phyloP scores from a whole-genome alignment of 2,113 vertebrate species.

The Anseranas semipalmata region DNA sequence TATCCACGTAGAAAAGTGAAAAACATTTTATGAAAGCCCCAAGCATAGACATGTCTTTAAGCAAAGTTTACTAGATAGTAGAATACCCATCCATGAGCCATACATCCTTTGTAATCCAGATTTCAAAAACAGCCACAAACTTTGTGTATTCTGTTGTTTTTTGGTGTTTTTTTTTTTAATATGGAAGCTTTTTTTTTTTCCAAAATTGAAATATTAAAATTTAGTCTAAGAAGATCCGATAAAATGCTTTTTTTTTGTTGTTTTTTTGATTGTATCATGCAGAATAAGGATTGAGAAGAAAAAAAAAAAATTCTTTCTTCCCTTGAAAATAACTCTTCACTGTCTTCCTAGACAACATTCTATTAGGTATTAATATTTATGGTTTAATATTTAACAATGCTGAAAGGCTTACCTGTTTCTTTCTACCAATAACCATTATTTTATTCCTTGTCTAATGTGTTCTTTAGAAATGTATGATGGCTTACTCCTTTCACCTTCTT shows the following conservation, averaged over 20 bases:
- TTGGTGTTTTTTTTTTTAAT: rapidly evolving
- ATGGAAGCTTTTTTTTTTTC: neutral
- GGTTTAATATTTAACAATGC: constrained; percentile 1
- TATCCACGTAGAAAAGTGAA: rapidly evolving
- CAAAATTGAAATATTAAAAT: neutral
- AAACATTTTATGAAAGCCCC: neutral
- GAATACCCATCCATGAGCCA: neutral
- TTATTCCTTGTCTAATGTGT: constrained; percentile 9
- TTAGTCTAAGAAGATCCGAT: neutral
- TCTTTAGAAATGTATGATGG: neutral
- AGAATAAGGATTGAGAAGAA: neutral
- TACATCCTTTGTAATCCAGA: neutral
- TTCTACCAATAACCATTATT: constrained; percentile 8
- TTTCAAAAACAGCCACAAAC: neutral
- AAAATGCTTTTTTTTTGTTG: neutral
- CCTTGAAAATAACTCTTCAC: neutral
- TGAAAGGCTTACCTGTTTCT: neutral
- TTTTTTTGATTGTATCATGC: neutral
- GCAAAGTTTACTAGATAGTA: neutral
- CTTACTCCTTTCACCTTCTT: constrained; percentile 17
- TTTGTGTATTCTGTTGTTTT: neutral
- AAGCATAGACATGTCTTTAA: neutral
- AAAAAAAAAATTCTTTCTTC: neutral
- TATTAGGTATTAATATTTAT: constrained; percentile 27
- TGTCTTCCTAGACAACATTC: neutral